Evolutionary conservation across 2,113 vertebrate species (phyloP).

Genomic region (Cygnus buccinator): DNA sequence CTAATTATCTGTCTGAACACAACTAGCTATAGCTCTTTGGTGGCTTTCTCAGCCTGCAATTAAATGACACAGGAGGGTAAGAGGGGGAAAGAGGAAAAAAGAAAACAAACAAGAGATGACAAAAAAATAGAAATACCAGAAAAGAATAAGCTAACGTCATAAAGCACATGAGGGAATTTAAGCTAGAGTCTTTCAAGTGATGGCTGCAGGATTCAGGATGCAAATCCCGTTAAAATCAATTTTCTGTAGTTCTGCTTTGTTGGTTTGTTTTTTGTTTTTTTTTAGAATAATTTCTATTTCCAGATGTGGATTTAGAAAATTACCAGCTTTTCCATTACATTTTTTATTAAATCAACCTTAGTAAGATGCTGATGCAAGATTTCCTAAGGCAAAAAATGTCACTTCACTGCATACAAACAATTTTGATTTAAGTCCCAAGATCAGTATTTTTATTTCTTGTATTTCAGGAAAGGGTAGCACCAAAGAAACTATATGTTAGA

Average conservation of each 20-base stretch:
- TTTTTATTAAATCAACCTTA: not conserved
- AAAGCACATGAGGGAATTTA: not conserved
- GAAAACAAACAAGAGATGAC: not conserved
- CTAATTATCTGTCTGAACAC: not conserved
- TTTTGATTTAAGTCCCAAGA: not conserved
- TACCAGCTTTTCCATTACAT: not conserved
- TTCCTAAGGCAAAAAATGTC: not conserved
- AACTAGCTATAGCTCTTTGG: not conserved
- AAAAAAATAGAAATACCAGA: not conserved
- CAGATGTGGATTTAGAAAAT: not conserved
- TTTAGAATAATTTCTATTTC: not conserved
- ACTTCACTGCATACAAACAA: not conserved
- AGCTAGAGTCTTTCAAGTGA: not conserved
- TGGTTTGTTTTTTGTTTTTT: not conserved
- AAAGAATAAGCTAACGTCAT: not conserved
- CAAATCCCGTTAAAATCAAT: not conserved
- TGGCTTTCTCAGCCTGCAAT: not conserved
- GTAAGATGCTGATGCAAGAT: not conserved
- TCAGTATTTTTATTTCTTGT: not conserved
- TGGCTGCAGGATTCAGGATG: not conserved
- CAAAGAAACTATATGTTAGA: not conserved
- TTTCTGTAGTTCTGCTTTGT: not conserved
- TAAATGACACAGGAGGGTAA: not conserved
- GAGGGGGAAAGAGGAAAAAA: not conserved
- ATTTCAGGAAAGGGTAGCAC: not conserved